Evolutionary conservation across 2,113 vertebrate genomes (phyloP), one percentile per base, ranked within the genome.

Genomic region (Trinectes maculatus): DNA sequence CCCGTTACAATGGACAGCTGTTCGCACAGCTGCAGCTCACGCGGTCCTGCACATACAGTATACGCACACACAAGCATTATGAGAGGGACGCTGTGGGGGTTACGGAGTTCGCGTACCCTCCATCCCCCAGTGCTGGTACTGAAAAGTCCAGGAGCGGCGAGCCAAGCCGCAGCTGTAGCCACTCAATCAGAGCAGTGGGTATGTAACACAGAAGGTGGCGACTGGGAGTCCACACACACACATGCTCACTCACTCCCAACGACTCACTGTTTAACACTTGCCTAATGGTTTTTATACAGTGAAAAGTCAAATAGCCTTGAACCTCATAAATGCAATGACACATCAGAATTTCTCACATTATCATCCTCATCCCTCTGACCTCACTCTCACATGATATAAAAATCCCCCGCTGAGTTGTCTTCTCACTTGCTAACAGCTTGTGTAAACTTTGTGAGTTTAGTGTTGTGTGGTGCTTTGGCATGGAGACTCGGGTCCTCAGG

Each of bases 1-100:
- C 65, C 40, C 60, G 73, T 79, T 83, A 79, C 79, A 70, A 43
- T 47, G 52, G 74, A 74, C 87, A 88, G 83, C 80, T 88, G 83
- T 85, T 79, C 46, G 12, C 79, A 74, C 87, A 89, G 86, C 84
- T 89, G 83, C 52, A 11, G 29, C 48, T 12, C 53, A 56, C n/a
- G 48, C 29, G 24, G 44, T 48, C 24, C n/a, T n/a, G 7, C 25
- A 10, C 18, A 53, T 22, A 43, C 18, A 54, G n/a, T n/a, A n/a
- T n/a, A n/a, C 26, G 31, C n/a, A 40, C 68, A 72, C 64, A 74
- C 64, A 65, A 40, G 67, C 60, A 40, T 22, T 71, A 19, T 63
- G 42, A 71, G 42, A 29, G 36, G 16, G 31, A 26, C 36, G 18
- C 53, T 19, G 58, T 43, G 18, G 80, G 84, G 79, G 74, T 85